phyloP scores from a whole-genome alignment of 2,888 invertebrate genomes.

The Hemaris fuciformis region DNA sequence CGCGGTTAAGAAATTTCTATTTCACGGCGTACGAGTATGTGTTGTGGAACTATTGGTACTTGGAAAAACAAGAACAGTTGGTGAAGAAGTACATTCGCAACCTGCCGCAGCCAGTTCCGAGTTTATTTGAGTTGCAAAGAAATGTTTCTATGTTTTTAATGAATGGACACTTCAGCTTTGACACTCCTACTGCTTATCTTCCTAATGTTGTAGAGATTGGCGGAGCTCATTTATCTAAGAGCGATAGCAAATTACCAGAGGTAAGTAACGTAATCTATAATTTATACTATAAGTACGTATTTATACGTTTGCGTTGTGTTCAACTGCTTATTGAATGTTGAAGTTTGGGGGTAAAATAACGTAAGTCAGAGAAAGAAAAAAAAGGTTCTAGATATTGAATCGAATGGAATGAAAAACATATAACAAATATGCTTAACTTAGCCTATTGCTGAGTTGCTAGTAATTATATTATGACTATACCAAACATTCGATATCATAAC shows the following conservation, averaged over 20 bases:
- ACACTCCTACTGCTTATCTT: conserved; percentile 67
- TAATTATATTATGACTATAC: too few relatives aligned
- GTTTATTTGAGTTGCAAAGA: conserved; percentile 60
- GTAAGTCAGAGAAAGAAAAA: too few relatives aligned
- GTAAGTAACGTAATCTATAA: too few relatives aligned
- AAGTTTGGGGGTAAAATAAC: too few relatives aligned
- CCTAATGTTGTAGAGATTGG: conserved; percentile 82
- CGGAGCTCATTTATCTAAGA: conserved; percentile 73
- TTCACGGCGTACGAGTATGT: conserved; percentile 63
- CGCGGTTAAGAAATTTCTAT: conserved; percentile 74
- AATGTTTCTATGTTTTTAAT: conserved; percentile 67
- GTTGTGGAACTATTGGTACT: conserved; percentile 64
- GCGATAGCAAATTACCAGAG: conserved; percentile 50
- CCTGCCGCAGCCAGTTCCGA: conserved; percentile 58
- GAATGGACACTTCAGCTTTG: conserved; percentile 77
- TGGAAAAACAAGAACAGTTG: conserved; percentile 59
- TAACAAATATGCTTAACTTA: too few relatives aligned
- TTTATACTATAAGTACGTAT: too few relatives aligned
- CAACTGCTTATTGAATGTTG: too few relatives aligned
- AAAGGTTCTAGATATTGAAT: too few relatives aligned
- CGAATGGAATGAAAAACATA: too few relatives aligned
- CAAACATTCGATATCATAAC: too few relatives aligned
- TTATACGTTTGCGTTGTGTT: too few relatives aligned
- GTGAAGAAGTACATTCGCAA: conserved; percentile 59
- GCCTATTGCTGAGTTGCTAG: too few relatives aligned